Evolutionary conservation across 2,888 invertebrate genomes (phyloP), one percentile per base, ranked within the genome.

Genomic region (Plutella xylostella): DNA sequence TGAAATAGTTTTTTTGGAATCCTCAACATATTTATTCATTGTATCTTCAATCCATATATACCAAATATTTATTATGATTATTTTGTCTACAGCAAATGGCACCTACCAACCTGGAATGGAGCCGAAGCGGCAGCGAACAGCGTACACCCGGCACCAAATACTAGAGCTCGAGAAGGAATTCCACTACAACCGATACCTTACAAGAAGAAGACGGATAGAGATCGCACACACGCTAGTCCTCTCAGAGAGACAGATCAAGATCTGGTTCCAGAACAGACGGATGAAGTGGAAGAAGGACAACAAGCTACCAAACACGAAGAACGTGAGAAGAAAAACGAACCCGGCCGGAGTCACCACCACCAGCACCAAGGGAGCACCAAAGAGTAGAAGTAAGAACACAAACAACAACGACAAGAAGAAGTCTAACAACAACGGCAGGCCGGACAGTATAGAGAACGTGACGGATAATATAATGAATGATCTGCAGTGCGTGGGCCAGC

Each of bases 151-250:
- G 74, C 96, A 97, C 86, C 98, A 98, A 87, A 97, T 97, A 69
- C 87, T 98, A 72, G 97, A 98, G 82, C 86, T 98, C 66, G 97
- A 97, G 75, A 97, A 97, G 74, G 97, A 97, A 86, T 98, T 98
- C 79, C 97, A 97, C 77, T 97, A 93, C 87, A 98, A 97, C 87
- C 90, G 96, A 68, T 98, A 98, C 86, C 88, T 98, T 74, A 97
- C 97, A 49, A 88, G 98, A 60, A 88, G 97, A 72, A 88, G 97
- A 83, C 88, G 98, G 71, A 97, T 98, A 80, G 98, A 98, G 86
- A 97, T 98, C 72, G 97, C 98, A 37, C 97, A 98, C 80, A 93
- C 95, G 59, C 88, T 98, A 73, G 94, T 95, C 71, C 87, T 98
- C 61, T 94, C 96, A 88, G 93, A 94, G 63, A 78, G 92, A 48